These are phyloP conservation scores for Dynastes maya DNA, from an alignment of 2,888 invertebrate genomes.

Conservation along the genomic window DNA sequence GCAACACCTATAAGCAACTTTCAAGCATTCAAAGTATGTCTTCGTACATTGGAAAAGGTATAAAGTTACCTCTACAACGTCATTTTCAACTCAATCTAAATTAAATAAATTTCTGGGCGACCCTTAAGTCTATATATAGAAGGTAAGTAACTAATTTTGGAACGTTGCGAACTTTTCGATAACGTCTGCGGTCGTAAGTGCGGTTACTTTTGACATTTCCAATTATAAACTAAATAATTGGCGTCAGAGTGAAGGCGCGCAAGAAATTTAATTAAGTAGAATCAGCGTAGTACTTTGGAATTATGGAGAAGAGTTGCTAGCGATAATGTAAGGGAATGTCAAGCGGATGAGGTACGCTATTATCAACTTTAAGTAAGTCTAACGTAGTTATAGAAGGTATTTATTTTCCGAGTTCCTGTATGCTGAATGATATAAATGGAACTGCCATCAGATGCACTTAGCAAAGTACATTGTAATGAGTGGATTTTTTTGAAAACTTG, in stretches of 20 bases:
- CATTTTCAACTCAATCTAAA: constrained; percentile 3
- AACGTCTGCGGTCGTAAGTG: constrained; percentile 38
- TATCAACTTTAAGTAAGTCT: not conserved
- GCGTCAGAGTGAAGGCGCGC: constrained; percentile 12
- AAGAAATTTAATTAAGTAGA: constrained; percentile 37
- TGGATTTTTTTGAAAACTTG: too few relatives aligned
- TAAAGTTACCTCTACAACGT: not conserved
- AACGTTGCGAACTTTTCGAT: constrained; percentile 45
- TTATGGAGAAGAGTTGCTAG: not conserved
- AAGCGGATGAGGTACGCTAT: not conserved
- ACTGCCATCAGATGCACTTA: too few relatives aligned
- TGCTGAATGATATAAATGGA: too few relatives aligned
- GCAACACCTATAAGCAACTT: too few relatives aligned
- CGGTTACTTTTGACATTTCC: constrained; percentile 48
- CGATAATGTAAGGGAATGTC: not conserved
- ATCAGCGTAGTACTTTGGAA: constrained; percentile 24
- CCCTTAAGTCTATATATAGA: not conserved
- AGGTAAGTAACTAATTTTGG: constrained; percentile 41
- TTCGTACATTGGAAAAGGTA: too few relatives aligned
- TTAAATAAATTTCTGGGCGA: not conserved
- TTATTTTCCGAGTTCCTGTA: too few relatives aligned
- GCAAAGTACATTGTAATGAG: too few relatives aligned
- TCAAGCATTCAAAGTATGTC: too few relatives aligned
- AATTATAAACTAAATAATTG: constrained; percentile 48
- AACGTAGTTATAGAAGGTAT: too few relatives aligned